These are phyloP conservation scores for Helicoverpa zea DNA, from an alignment of 1,140 invertebrate species.

Conservation along the genomic window DNA sequence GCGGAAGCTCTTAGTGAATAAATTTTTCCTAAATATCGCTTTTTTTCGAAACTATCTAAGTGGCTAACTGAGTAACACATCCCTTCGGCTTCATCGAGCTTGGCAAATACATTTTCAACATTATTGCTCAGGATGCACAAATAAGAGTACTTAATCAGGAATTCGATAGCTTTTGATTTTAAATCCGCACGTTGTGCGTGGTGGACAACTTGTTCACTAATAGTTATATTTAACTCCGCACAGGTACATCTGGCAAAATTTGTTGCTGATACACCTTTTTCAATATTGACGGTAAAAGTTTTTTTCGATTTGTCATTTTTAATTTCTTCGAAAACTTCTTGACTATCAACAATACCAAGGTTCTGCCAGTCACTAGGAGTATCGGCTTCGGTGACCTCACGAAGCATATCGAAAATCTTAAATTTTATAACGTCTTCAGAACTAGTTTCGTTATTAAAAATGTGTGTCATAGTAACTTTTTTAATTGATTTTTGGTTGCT, in stretches of 20 bases:
- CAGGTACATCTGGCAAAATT: conserved; percentile 77
- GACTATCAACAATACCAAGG: conserved; percentile 72
- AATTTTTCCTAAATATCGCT: conserved; percentile 77
- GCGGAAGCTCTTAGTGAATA: conserved; percentile 74
- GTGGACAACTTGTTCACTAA: conserved; percentile 75
- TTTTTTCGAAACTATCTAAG: conserved; percentile 66
- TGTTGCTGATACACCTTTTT: conserved; percentile 73
- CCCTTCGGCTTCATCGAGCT: conserved; percentile 78
- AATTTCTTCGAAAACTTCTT: conserved; percentile 58
- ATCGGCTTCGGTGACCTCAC: conserved; percentile 66
- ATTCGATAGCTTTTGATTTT: conserved; percentile 79
- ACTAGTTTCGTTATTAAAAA: conserved; percentile 58
- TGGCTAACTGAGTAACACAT: conserved; percentile 62
- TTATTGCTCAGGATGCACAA: conserved; percentile 74
- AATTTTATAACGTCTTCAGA: conserved; percentile 54
- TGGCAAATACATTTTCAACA: conserved; percentile 67
- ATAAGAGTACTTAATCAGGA: conserved; percentile 74
- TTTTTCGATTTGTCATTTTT: conserved; percentile 55
- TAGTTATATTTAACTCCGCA: conserved; percentile 73
- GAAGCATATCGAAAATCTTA: conserved; percentile 71
- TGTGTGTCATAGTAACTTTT: conserved; percentile 72
- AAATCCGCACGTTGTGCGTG: conserved; percentile 77
- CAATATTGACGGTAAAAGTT: conserved; percentile 69
- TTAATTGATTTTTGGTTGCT: conserved; percentile 62
- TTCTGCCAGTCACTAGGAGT: conserved; percentile 69